Evolutionary conservation across 1,140 invertebrate species (phyloP).

Genomic region (Gryllus bimaculatus): DNA sequence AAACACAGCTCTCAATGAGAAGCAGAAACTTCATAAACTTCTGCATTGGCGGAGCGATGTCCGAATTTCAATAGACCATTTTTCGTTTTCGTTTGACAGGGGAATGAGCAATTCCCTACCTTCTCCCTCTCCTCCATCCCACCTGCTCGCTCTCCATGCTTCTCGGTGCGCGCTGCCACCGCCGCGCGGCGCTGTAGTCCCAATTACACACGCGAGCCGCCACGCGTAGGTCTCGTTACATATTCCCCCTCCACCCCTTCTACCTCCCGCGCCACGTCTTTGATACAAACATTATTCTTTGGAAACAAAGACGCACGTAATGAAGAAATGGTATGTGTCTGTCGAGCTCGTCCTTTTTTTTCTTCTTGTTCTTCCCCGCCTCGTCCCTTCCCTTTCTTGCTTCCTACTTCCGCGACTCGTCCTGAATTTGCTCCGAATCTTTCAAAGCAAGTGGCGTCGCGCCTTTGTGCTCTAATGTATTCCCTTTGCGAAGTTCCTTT

Average conservation of each 20-base stretch:
- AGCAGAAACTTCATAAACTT: too few relatives aligned
- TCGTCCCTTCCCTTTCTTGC: neutral
- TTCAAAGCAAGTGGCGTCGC: neutral
- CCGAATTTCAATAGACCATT: too few relatives aligned
- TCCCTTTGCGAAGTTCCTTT: neutral
- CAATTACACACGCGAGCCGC: neutral
- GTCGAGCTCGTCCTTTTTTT: neutral
- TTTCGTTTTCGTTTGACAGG: too few relatives aligned
- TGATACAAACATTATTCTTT: slow-evolving; percentile 2
- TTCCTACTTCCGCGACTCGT: neutral
- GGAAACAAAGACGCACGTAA: neutral
- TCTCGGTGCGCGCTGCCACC: neutral
- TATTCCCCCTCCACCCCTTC: neutral
- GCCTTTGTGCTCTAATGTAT: neutral
- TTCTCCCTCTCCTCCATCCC: too few relatives aligned
- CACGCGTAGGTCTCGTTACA: neutral
- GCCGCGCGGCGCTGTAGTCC: neutral
- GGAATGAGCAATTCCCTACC: too few relatives aligned
- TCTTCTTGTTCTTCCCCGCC: neutral
- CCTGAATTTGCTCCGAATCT: neutral
- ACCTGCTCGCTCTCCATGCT: too few relatives aligned
- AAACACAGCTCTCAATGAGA: too few relatives aligned
- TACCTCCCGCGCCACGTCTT: neutral
- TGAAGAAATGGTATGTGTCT: neutral
- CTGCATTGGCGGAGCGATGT: too few relatives aligned